A percentile compares a stretch with the other conserved stretches of the same genome.
phyloP scores from a whole-genome alignment of 2,888 invertebrate genomes.

The Andrena bucephala region DNA sequence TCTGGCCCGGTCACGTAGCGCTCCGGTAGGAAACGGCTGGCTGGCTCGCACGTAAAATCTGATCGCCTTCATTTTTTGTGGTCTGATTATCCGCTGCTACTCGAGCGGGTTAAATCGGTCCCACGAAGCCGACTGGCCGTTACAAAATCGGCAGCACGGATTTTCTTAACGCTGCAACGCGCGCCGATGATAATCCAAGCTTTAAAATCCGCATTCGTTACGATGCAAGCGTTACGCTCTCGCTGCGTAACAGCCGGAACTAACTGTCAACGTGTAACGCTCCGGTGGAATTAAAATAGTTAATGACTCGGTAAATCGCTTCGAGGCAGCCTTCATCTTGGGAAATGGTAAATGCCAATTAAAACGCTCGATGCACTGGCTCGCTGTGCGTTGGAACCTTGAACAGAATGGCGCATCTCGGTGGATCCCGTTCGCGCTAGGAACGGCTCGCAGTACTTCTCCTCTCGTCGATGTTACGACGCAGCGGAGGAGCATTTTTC shows the following conservation, averaged over 20 bases:
- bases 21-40: conserved; percentile 38
- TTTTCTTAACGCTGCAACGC: neutral
- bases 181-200: conserved; percentile 1
- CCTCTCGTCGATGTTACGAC: neutral
- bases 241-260: neutral
- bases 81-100: conserved; percentile 28
- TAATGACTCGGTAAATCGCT: neutral
- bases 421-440: conserved; percentile 6
- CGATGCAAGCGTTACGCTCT: neutral
- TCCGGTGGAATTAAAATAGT: neutral
- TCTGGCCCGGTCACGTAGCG: conserved; percentile 18
- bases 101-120: conserved; percentile 21
- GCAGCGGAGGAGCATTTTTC: conserved; percentile 7
- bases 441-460: neutral
- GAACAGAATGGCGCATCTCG: neutral
- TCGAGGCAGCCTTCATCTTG: neutral
- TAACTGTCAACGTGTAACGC: neutral
- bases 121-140: conserved; percentile 8
- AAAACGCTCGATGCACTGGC: neutral
- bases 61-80: conserved; percentile 21
- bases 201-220: neutral
- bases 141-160: conserved; percentile 8
- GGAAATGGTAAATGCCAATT: conserved; percentile 4
- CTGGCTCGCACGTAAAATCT: conserved; percentile 27
- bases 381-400: neutral